A percentile compares a stretch with the other conserved stretches of the same genome.
phyloP scores from a whole-genome alignment of 2,113 vertebrate species.

The Shinisaurus crocodilurus region DNA sequence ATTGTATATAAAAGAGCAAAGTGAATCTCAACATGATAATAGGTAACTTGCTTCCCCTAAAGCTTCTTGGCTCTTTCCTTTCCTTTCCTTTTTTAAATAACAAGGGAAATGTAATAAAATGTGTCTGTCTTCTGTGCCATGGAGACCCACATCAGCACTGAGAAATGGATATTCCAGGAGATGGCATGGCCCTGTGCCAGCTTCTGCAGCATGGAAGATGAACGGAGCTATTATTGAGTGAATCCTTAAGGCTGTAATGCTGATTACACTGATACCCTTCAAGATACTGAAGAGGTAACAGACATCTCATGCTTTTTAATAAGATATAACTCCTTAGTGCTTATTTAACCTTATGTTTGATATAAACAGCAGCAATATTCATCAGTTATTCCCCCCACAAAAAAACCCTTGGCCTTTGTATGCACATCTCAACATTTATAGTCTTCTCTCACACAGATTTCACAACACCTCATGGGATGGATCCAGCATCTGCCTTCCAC shows the following conservation, averaged over 20 bases:
- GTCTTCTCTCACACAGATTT: not conserved
- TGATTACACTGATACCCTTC: slow-evolving; percentile 33
- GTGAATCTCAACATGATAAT: slow-evolving; percentile 53
- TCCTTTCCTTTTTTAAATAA: slow-evolving; percentile 16
- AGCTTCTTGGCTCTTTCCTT: slow-evolving; percentile 39
- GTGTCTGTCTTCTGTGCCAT: slow-evolving; percentile 36
- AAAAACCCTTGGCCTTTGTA: not conserved
- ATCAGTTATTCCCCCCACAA: not conserved
- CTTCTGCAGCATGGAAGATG: slow-evolving; percentile 39
- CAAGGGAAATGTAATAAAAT: slow-evolving; percentile 39
- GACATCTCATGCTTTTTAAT: slow-evolving; percentile 27
- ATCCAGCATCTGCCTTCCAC: too few relatives aligned
- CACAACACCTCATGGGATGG: not conserved
- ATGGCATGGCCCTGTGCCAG: slow-evolving; percentile 44
- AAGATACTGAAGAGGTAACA: slow-evolving; percentile 36
- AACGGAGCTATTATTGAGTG: slow-evolving; percentile 33
- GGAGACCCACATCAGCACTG: slow-evolving; percentile 27
- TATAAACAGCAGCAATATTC: not conserved
- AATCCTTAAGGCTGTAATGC: not conserved
- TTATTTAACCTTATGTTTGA: slow-evolving; percentile 10
- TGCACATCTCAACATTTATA: not conserved
- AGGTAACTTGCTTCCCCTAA: slow-evolving; percentile 54
- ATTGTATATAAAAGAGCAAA: slow-evolving; percentile 58
- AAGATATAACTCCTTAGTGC: slow-evolving; percentile 10
- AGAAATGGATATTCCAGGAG: slow-evolving; percentile 41